Conservation (phyloP, 2,888 invertebrate genomes). For the Stenodema calcarata region DNA sequence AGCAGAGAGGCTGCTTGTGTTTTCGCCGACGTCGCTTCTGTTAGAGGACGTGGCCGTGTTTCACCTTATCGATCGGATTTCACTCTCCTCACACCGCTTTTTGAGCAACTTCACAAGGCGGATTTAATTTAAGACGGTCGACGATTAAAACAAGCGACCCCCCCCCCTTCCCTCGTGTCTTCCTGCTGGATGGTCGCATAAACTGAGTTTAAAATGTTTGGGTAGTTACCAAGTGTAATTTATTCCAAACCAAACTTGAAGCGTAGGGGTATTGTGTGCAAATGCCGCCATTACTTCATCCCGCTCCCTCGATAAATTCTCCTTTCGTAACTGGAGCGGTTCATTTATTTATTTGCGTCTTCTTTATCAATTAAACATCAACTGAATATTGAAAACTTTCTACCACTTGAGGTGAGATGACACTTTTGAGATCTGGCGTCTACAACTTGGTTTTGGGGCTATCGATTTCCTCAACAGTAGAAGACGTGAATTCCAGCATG, state of each 20-base stretch:
- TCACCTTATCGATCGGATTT: background rate
- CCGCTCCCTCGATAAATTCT: slow-evolving; percentile 19
- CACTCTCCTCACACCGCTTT: background rate
- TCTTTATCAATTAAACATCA: background rate
- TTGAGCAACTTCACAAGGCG: background rate
- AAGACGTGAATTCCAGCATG: no score
- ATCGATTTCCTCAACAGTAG: no score
- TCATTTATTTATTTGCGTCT: slow-evolving; percentile 21
- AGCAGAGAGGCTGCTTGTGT: background rate
- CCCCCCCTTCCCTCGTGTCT: background rate
- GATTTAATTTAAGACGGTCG: background rate
- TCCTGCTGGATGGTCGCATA: background rate
- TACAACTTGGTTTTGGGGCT: no score
- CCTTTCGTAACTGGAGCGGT: background rate
- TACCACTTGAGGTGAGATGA: no score
- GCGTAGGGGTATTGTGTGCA: slow-evolving; percentile 33
- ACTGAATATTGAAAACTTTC: no score
- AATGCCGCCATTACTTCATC: slow-evolving; percentile 32
- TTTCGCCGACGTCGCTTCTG: background rate
- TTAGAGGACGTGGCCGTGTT: background rate
- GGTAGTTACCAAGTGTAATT: slow-evolving; percentile 10
- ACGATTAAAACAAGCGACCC: background rate
- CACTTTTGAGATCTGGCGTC: no score
- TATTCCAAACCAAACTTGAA: background rate
- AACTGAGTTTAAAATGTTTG: background rate